These are phyloP conservation scores for Pollimyrus isidori DNA, from an alignment of 2,113 vertebrate species.

Conservation along the genomic window DNA sequence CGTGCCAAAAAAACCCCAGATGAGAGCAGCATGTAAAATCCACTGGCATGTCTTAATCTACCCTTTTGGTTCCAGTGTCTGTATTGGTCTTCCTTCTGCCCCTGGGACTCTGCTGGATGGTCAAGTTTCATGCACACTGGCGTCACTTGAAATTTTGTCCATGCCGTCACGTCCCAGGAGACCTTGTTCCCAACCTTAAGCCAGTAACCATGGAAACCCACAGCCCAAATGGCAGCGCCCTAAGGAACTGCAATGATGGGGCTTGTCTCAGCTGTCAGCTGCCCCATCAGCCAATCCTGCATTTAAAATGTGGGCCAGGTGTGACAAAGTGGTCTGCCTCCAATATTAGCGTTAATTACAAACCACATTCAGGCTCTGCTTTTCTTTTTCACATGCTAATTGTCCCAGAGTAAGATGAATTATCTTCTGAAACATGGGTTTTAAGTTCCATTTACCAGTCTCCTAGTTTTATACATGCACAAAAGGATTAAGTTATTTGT, in stretches of 20 bases:
- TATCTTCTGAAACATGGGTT: not conserved
- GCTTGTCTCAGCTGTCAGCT: conserved; percentile 30
- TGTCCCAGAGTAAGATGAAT: not conserved
- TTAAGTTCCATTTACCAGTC: not conserved
- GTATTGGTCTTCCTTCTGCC: conserved; percentile 20
- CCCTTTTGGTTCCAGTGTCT: not conserved
- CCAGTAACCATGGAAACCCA: conserved; percentile 19
- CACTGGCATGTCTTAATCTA: not conserved
- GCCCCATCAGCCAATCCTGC: not conserved
- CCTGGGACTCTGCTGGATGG: conserved; percentile 27
- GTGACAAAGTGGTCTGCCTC: not conserved
- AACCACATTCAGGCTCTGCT: not conserved
- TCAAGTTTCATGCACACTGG: conserved; percentile 44
- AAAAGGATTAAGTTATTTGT: not conserved
- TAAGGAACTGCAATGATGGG: conserved; percentile 25
- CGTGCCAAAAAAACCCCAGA: not conserved
- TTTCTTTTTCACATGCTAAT: not conserved
- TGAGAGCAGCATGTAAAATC: not conserved
- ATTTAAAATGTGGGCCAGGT: conserved; percentile 13
- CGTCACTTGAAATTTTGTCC: conserved; percentile 36
- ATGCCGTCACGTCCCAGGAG: conserved; percentile 25
- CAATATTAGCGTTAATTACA: conserved; percentile 17
- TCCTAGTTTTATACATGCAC: not conserved
- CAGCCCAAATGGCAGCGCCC: conserved; percentile 31
- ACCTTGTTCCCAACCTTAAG: conserved; percentile 41